Base-by-base conservation (phyloP, 2,113 vertebrate genomes). In the Castor canadensis region DNA sequence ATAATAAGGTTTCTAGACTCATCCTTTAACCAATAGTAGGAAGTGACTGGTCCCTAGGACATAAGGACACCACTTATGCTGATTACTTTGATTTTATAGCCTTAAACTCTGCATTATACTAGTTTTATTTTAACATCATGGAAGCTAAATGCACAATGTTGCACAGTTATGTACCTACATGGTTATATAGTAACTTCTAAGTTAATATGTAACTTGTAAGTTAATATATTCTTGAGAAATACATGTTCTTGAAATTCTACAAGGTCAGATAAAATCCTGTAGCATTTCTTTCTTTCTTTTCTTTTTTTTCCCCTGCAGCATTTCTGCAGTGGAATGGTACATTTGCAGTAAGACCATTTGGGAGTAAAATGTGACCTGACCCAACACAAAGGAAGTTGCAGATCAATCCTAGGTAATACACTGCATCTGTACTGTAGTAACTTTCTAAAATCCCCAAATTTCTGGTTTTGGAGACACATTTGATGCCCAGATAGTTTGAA, bases 201-300 rank as follows among this genome's bases (percentile, higher is more conserved):
- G n/a, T n/a, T n/a, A n/a, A n/a, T n/a, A n/a, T n/a, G n/a, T n/a
- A n/a, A n/a, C 49, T 77, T 91, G 30, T 88, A 66, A 67, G 52
- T 77, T 66, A 73, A 79, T n/a, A n/a, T n/a, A n/a, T n/a, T 20
- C 62, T 60, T 93, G 38, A 89, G 73, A 76, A 92, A 89, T 85
- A 28, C 13, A 88, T 85, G 35, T 76, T 49, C 91, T 91, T 91
- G 67, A 47, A 87, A 95, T 35, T 75, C 79, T 89, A 89, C 84
- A 96, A 47, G 47, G 24, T 85, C 40, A 94, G 47, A 49, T 75
- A 75, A 60, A 75, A 43, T 4, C 43, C 49, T 88, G 13, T n/a
- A 76, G 28, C 43, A 47, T 84, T 87, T 93, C 40, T 76, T 82
- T 56, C 19, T 56, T 56, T 9, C n/a, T n/a, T n/a, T n/a, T n/a